Evolutionary conservation across 2,797 vertebrate genomes (phyloP).

Genomic region (Nyctibius grandis): DNA sequence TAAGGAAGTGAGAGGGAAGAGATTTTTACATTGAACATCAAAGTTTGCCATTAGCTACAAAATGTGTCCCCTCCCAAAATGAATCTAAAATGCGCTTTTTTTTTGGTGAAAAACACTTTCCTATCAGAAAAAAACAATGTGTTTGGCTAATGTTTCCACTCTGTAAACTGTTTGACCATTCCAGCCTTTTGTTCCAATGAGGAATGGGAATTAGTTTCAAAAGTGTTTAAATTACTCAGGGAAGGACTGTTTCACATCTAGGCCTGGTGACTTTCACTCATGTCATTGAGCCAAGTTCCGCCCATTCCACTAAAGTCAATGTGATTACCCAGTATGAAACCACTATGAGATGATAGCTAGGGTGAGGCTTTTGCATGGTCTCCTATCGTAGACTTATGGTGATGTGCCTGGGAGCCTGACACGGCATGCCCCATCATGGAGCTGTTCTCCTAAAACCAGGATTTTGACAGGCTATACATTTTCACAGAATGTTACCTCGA

Average conservation of each 20-base stretch:
- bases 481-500: too few relatives aligned
- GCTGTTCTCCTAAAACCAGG: neutral
- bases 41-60: neutral
- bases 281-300: neutral
- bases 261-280: neutral
- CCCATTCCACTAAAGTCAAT: neutral
- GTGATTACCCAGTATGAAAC: neutral
- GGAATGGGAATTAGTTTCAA: neutral
- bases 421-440: neutral
- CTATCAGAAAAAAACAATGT: neutral
- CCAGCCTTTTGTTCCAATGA: neutral
- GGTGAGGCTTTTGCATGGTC: neutral
- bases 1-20: neutral
- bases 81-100: neutral
- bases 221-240: slow-evolving; percentile 22
- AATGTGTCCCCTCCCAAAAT: neutral
- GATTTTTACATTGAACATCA: neutral
- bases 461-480: neutral
- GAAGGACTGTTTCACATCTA: neutral
- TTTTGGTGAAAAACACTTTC: neutral
- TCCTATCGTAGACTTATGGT: neutral
- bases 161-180: neutral
- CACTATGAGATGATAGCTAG: neutral
- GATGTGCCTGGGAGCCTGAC: neutral
- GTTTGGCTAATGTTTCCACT: neutral